Evolutionary conservation across 1,140 invertebrate species (phyloP), one percentile per base, ranked within the genome.

Genomic region (Brachionus koreanus): DNA sequence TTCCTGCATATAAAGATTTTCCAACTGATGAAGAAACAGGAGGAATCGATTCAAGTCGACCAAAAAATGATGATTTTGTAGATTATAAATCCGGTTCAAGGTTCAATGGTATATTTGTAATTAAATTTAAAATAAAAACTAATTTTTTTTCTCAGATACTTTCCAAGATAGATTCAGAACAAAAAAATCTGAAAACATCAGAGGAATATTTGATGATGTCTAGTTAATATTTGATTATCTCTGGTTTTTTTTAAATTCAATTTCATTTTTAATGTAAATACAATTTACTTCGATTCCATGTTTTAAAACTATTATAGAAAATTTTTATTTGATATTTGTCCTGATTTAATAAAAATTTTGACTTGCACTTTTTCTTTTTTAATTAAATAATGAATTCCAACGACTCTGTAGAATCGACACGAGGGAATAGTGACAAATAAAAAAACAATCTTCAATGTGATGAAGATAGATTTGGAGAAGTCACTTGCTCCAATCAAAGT

Each of bases 161-260:
- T 13, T 25, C 43, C 69, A 43, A 46, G 43, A 74, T 74, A 74
- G 69, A 46, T 29, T 6, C 12, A 6, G 9, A 5, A 23, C 39
- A 12, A 74, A 46, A 12, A 74, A 13, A 25, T 9, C 69, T 29
- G 33, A 72, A 19, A 72, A 74, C 46, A 74, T 74, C 9, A 74
- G 39, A 74, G 69, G 69, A 74, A 74, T 74, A n/a, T 74, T 74
- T 46, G 69, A 74, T 74, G 69, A 74, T 46, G 69, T 74, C 12
- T 74, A 46, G 16, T 39, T 72, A 7, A 39, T 16, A 12, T 39
- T 39, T 43, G 23, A 46, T 9, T 1, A 13, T 74, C 1, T 35
- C 29, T 16, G 25, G 16, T 74, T 25, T 46, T 37, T 37, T 29
- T 29, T 29, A 29, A 29, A 29, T 29, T 2, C 3, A 29, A 42